Evolutionary conservation across 2,888 invertebrate genomes (phyloP), one percentile per base, ranked within the genome.

Genomic region (Entomobrya proxima): DNA sequence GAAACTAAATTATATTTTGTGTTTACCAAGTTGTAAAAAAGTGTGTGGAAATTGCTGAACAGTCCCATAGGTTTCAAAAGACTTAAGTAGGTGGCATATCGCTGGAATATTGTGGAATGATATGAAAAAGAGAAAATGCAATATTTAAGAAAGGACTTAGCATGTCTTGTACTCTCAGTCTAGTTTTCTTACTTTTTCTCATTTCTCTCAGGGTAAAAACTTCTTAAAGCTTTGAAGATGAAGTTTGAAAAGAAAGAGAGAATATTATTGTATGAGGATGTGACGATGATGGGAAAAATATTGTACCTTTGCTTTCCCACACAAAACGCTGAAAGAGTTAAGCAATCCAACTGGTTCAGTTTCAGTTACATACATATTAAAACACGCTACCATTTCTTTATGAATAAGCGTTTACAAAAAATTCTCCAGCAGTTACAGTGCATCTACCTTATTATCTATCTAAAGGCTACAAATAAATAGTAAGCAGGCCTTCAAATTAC

Each of bases 141-240:
- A 79, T 79, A 79, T 79, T 79, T 79, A 79, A 79, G 79, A 35
- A 79, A 79, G 79, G 79, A 79, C 79, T 79, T 79, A 79, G 40
- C 27, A 67, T 79, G 79, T 79, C 79, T 79, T 78, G 58, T 32
- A 18, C 32, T 58, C 30, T 78, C 78, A 40, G 27, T 78, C 32
- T 30, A 18, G 40, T 72, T 72, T 27, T 44, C 27, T 5, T 55
- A 58, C 58, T 58, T 58, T 58, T 58, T 58, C 58, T 58, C 58
- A 58, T 58, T 47, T 74, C 44, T 47, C 13, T 13, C 1, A 27
- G 27, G 27, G 13, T 11, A 27, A 44, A 69, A 69, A 69, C 64
- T 61, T 61, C 13, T 21, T 44, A 69, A n/a, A n/a, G 64, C 35
- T 24, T 15, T 44, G 32, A 35, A 67, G 64, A 32, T 67, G 64